Conservation (phyloP, 2,113 vertebrate species). For the Scomber japonicus region DNA sequence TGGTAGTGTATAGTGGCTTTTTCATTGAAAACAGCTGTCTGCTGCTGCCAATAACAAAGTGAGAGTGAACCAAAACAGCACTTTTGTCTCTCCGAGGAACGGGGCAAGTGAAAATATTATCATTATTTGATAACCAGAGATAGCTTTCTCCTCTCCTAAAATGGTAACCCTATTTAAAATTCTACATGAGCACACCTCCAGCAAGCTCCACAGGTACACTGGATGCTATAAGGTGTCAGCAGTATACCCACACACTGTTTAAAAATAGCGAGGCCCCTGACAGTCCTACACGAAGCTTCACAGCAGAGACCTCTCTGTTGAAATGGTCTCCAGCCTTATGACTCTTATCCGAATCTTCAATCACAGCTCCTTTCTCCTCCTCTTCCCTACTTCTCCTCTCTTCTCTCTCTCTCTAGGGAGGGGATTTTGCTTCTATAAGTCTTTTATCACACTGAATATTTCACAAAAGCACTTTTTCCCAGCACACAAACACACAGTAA, state of each 20-base stretch:
- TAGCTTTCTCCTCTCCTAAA: slow-evolving; percentile 8
- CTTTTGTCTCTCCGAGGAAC: slow-evolving; percentile 4
- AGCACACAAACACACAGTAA: slow-evolving; percentile 3
- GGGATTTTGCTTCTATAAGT: slow-evolving; percentile 73
- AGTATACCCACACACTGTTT: slow-evolving; percentile 74
- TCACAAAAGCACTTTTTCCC: slow-evolving; percentile 52
- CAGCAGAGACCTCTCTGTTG: slow-evolving; percentile 65
- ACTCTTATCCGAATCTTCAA: slow-evolving; percentile 76
- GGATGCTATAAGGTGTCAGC: slow-evolving; percentile 69
- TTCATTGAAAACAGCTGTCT: too few species aligned
- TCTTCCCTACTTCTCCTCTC: slow-evolving; percentile 49
- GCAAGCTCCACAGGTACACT: slow-evolving; percentile 63
- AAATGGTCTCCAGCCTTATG: slow-evolving; percentile 69
- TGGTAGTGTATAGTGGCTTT: too few species aligned
- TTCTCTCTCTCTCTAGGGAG: slow-evolving; percentile 64
- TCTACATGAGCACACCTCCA: slow-evolving; percentile 39
- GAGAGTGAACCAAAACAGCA: not conserved
- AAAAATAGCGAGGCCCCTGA: slow-evolving; percentile 75
- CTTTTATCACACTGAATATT: slow-evolving; percentile 77
- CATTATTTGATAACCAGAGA: slow-evolving; percentile 26
- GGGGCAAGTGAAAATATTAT: not conserved
- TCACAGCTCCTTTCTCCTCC: slow-evolving; percentile 64
- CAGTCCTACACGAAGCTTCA: slow-evolving; percentile 73
- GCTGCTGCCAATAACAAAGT: not conserved
- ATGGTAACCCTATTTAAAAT: slow-evolving; percentile 18